Evolutionary conservation across 2,797 vertebrate genomes (phyloP).

Genomic region (Danio choprae): DNA sequence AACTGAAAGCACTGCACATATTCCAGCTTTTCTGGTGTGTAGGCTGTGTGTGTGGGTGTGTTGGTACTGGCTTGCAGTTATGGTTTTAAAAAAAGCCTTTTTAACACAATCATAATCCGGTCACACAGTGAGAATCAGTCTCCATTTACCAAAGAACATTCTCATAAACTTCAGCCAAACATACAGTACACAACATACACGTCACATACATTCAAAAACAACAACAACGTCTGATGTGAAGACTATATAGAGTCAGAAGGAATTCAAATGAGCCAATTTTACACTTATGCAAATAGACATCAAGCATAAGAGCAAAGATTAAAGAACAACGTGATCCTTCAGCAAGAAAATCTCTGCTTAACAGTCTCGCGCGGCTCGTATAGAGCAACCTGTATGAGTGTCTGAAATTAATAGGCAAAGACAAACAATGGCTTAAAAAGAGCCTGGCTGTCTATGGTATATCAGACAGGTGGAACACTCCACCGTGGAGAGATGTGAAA

Average conservation of each 20-base stretch:
- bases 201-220: background rate
- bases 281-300: background rate
- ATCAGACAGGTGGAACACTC: background rate
- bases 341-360: background rate
- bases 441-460: background rate
- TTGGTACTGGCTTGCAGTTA: background rate
- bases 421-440: background rate
- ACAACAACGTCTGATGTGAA: background rate
- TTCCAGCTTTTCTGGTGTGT: conserved; percentile 8
- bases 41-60: conserved; percentile 35
- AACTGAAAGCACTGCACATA: conserved; percentile 2
- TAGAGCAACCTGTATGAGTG: conserved; percentile 42
- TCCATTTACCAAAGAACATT: background rate
- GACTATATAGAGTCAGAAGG: background rate
- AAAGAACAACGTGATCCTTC: background rate
- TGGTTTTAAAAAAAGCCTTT: background rate
- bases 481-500: background rate
- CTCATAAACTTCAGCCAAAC: background rate
- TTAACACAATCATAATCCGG: conserved; percentile 5
- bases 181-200: no score
- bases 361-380: background rate
- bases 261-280: background rate
- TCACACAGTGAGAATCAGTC: background rate
- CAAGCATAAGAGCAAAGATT: background rate
- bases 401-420: conserved; percentile 3